Conservation (phyloP, 2,113 vertebrate genomes). For the Panthera uncia region DNA sequence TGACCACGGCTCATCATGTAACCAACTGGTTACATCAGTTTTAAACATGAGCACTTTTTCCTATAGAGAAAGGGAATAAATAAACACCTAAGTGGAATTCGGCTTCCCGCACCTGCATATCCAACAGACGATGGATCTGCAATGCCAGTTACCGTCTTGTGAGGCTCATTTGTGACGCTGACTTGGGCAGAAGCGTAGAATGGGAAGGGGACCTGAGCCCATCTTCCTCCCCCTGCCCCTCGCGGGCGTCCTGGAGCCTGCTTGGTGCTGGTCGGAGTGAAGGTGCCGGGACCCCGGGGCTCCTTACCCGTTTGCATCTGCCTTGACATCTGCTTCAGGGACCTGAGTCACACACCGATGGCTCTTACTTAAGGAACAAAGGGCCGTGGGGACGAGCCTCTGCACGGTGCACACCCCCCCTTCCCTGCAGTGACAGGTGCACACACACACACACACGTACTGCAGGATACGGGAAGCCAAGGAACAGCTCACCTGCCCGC, state of each 20-base stretch:
- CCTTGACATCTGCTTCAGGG: background rate
- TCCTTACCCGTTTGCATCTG: background rate
- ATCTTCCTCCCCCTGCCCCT: rapidly evolving
- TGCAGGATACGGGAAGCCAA: background rate
- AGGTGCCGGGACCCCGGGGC: rapidly evolving
- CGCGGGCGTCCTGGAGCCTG: rapidly evolving
- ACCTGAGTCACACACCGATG: background rate
- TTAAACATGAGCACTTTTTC: background rate
- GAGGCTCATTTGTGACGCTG: rapidly evolving
- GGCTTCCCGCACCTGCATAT: rapidly evolving
- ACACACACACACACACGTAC: rapidly evolving
- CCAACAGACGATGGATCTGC: rapidly evolving
- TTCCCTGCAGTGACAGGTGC: rapidly evolving
- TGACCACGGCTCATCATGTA: too few species aligned
- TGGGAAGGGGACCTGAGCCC: rapidly evolving
- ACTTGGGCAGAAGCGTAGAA: rapidly evolving
- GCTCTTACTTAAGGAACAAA: background rate
- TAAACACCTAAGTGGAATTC: background rate
- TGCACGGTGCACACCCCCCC: rapidly evolving
- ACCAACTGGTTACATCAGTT: too few species aligned
- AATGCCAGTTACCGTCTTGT: rapidly evolving
- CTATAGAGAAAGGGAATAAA: background rate
- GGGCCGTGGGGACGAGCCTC: rapidly evolving
- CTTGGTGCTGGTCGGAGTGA: too few species aligned
- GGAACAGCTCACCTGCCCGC: rapidly evolving